phyloP scores from a whole-genome alignment of 2,113 vertebrate genomes.

The Gallinago media region DNA sequence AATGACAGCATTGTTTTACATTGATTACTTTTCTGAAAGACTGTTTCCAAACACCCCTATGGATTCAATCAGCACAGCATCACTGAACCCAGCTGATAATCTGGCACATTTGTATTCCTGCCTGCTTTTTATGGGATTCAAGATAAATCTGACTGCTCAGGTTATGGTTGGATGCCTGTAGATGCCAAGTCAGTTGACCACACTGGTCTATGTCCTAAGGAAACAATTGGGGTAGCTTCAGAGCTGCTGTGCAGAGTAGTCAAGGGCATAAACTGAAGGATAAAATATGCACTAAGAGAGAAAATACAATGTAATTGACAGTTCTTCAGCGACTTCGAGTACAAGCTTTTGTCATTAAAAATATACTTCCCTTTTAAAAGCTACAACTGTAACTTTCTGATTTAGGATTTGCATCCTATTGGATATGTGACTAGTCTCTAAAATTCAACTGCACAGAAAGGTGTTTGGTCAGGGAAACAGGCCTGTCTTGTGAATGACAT shows the following conservation, averaged over 20 bases:
- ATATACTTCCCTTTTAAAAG: neutral
- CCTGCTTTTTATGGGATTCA: constrained; percentile 11
- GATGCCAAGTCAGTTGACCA: neutral
- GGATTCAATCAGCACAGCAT: neutral
- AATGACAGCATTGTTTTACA: constrained; percentile 9
- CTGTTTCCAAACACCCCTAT: neutral
- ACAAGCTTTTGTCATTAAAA: neutral
- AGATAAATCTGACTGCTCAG: neutral
- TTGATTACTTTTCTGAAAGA: neutral
- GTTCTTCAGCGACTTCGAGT: neutral
- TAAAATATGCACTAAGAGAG: neutral
- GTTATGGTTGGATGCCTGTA: neutral
- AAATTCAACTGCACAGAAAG: neutral
- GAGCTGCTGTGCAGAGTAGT: neutral
- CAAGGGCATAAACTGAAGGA: neutral
- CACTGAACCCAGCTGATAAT: neutral
- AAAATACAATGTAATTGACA: neutral
- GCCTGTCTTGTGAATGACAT: neutral
- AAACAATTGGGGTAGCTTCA: neutral
- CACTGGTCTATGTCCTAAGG: neutral
- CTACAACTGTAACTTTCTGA: neutral
- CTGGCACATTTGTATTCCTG: neutral
- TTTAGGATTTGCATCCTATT: neutral
- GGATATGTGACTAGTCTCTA: neutral
- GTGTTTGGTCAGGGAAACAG: neutral